Percentiles rank a stretch among this genome's conserved stretches.
Evolutionary conservation across 2,113 vertebrate species (phyloP).

Genomic region (Hemiprocne comata): DNA sequence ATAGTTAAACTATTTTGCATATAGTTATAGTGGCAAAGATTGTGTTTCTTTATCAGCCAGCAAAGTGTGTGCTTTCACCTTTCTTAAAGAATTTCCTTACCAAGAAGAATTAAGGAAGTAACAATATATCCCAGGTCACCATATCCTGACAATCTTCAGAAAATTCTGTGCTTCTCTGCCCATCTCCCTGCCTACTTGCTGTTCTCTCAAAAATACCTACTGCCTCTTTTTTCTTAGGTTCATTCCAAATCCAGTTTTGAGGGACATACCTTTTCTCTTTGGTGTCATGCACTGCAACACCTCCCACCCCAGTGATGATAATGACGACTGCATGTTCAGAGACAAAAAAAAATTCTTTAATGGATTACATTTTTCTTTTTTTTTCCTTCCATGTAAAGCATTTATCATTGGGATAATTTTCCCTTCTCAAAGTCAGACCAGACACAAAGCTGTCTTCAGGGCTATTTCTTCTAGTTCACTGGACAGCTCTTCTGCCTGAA

Average conservation of each 20-base stretch:
- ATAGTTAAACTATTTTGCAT: not conserved
- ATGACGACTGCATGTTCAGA: not conserved
- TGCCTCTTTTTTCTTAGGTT: not conserved
- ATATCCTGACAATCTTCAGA: not conserved
- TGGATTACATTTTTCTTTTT: not conserved
- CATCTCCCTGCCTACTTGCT: not conserved
- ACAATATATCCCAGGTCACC: not conserved
- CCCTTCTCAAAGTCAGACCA: slow-evolving; percentile 35
- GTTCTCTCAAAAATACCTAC: not conserved
- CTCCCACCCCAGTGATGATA: not conserved
- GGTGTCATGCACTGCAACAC: not conserved
- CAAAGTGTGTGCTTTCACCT: not conserved
- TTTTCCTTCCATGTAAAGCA: not conserved
- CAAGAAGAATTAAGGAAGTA: not conserved
- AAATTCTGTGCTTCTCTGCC: not conserved
- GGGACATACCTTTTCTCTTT: not conserved
- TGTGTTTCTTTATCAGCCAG: not conserved
- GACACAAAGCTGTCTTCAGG: slow-evolving; percentile 55
- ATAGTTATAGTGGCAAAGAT: not conserved
- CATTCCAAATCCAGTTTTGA: not conserved
- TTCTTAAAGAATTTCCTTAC: not conserved
- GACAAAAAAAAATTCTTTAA: slow-evolving; percentile 9
- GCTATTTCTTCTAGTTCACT: slow-evolving; percentile 66
- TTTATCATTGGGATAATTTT: slow-evolving; percentile 56
- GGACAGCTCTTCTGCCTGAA: slow-evolving; percentile 64